Conservation (phyloP, 2,797 vertebrate species). For the Platalea minor region DNA sequence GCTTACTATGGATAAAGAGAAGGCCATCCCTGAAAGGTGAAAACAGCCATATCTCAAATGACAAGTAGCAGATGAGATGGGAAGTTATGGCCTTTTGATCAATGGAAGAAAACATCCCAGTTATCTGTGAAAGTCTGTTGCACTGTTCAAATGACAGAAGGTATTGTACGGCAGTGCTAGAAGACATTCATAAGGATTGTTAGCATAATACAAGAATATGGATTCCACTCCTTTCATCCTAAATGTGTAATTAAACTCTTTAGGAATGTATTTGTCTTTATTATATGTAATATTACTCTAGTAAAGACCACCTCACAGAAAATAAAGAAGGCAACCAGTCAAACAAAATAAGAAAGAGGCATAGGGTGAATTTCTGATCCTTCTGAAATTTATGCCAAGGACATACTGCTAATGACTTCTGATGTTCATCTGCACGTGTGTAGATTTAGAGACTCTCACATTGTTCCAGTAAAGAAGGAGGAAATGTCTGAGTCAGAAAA, state of each 20-base stretch:
- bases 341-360: background rate
- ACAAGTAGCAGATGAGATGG: background rate
- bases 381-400: background rate
- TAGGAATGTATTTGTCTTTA: background rate
- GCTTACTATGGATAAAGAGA: background rate
- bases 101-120: background rate
- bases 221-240: background rate
- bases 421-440: fast-evolving
- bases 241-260: background rate
- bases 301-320: background rate
- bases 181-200: background rate
- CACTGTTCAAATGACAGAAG: background rate
- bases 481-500: background rate
- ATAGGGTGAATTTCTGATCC: background rate
- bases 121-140: background rate
- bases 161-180: background rate
- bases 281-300: background rate
- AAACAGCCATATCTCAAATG: background rate
- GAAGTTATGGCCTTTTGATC: background rate
- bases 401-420: background rate
- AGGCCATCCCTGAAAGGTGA: background rate
- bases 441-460: background rate
- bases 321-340: background rate
- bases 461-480: background rate
- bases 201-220: background rate